A percentile compares a stretch with the other conserved stretches of the same genome.
phyloP scores from a whole-genome alignment of 2,797 vertebrate species.

The Morelia viridis region DNA sequence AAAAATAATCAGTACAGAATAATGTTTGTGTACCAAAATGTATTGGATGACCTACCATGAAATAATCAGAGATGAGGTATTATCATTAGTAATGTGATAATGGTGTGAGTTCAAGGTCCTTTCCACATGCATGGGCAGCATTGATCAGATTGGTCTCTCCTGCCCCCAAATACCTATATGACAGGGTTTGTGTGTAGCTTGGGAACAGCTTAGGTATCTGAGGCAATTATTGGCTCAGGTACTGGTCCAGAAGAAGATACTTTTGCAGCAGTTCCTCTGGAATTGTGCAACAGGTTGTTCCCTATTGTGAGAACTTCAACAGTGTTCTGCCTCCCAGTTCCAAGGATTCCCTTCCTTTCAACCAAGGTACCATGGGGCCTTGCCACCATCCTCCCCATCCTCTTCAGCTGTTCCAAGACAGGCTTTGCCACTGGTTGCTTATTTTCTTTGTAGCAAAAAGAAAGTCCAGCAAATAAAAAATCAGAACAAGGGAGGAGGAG shows the following conservation, averaged over 20 bases:
- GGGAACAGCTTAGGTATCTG: background rate
- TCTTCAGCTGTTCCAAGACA: background rate
- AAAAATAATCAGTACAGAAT: background rate
- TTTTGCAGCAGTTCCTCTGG: background rate
- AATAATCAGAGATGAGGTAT: background rate
- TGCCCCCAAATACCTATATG: background rate
- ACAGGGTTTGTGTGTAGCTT: background rate
- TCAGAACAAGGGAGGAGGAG: background rate
- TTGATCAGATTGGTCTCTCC: background rate
- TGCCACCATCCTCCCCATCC: background rate
- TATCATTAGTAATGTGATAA: background rate
- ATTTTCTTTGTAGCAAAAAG: background rate
- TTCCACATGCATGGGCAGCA: background rate
- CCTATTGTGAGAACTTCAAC: background rate
- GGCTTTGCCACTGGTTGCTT: background rate
- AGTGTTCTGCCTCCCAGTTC: background rate
- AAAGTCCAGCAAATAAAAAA: background rate
- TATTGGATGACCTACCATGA: background rate
- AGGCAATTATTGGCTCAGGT: background rate
- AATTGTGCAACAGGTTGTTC: background rate
- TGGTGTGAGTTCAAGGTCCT: background rate
- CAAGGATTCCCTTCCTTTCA: background rate
- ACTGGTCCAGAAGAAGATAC: background rate
- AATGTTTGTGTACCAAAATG: background rate
- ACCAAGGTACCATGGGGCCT: background rate